phyloP scores from a whole-genome alignment of 2,888 invertebrate species.

The Halictus quadricinctus region DNA sequence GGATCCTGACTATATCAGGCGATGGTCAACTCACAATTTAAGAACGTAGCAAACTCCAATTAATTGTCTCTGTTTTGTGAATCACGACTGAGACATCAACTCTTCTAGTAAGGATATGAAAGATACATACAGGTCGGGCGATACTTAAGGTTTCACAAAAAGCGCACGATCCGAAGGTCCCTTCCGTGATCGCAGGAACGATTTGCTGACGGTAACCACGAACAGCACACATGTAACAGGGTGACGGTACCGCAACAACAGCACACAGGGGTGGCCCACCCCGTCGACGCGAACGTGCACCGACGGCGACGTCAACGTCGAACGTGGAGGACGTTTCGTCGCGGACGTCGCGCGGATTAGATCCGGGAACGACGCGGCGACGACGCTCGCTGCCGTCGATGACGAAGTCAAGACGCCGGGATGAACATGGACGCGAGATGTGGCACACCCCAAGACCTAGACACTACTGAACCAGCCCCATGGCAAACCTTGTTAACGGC shows the following conservation, averaged over 20 bases:
- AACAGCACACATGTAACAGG: not conserved
- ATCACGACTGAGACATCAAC: not conserved
- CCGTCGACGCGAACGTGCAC: slow-evolving; percentile 8
- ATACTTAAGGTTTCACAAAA: not conserved
- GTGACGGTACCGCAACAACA: slow-evolving; percentile 4
- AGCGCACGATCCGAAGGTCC: too few relatives aligned
- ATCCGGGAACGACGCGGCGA: slow-evolving; percentile 28
- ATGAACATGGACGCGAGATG: slow-evolving; percentile 76
- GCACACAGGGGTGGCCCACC: not conserved
- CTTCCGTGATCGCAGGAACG: not conserved
- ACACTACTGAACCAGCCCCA: slow-evolving; percentile 82
- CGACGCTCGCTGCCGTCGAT: slow-evolving; percentile 34
- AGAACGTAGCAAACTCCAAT: not conserved
- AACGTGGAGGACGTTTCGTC: slow-evolving; percentile 5
- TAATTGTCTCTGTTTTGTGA: not conserved
- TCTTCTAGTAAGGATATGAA: not conserved
- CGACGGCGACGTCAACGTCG: slow-evolving; percentile 27
- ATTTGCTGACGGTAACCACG: not conserved
- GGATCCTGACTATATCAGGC: not conserved
- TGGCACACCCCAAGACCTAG: slow-evolving; percentile 81
- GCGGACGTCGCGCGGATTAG: slow-evolving; percentile 12
- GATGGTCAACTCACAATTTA: not conserved
- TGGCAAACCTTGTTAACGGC: slow-evolving; percentile 82
- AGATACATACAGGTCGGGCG: not conserved
- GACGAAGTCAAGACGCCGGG: slow-evolving; percentile 59